phyloP scores from a whole-genome alignment of 1,140 invertebrate genomes.

The Drosophila neocordata region DNA sequence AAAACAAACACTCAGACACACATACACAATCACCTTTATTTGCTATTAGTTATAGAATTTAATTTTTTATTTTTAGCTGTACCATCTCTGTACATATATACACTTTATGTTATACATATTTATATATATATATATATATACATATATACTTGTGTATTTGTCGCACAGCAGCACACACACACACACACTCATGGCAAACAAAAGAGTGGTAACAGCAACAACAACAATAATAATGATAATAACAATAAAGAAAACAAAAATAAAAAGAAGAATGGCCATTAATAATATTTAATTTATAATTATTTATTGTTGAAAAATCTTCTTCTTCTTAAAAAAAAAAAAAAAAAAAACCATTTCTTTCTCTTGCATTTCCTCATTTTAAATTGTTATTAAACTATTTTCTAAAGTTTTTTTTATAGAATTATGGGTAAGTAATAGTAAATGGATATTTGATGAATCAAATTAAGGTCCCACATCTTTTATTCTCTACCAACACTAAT shows the following conservation, averaged over 20 bases:
- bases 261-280: background rate
- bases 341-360: no score
- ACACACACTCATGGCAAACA: background rate
- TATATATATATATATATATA: constrained; percentile 11
- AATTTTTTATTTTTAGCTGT: constrained; percentile 58
- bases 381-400: no score
- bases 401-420: background rate
- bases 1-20: constrained; percentile 45
- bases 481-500: background rate
- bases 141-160: constrained; percentile 21
- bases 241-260: no score
- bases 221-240: constrained; percentile 7
- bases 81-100: constrained; percentile 69
- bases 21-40: constrained; percentile 31
- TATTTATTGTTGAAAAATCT: background rate
- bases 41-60: constrained; percentile 54
- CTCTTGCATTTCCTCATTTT: no score
- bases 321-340: no score
- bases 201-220: background rate
- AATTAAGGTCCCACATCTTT: background rate
- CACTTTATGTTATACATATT: constrained; percentile 11
- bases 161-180: constrained; percentile 43
- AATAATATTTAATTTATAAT: background rate
- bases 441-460: background rate
- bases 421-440: background rate